These are phyloP conservation scores for Rhinoderma darwinii DNA, from an alignment of 2,113 vertebrate genomes.

Conservation along the genomic window DNA sequence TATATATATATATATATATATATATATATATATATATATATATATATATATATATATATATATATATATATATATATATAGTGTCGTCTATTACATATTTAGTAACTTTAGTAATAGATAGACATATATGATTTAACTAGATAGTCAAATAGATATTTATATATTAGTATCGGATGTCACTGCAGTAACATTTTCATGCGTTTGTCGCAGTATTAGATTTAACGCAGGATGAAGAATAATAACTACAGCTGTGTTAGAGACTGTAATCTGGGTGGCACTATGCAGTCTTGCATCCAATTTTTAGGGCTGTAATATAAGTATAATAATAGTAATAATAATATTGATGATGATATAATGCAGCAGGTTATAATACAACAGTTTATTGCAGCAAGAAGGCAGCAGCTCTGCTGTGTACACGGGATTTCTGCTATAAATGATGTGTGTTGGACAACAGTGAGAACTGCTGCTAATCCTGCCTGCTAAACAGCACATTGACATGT, in stretches of 20 bases:
- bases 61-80: too few species aligned
- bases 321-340: too few species aligned
- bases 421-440: conserved; percentile 39
- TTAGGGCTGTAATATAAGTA: background rate
- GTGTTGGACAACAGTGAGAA: conserved; percentile 48
- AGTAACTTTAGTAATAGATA: too few species aligned
- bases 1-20: too few species aligned
- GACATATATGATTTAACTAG: too few species aligned
- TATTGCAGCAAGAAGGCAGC: background rate
- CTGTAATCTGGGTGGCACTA: background rate
- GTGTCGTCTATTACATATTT: too few species aligned
- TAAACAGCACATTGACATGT: conserved; percentile 49
- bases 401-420: background rate
- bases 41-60: too few species aligned
- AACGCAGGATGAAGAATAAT: background rate
- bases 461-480: conserved; percentile 44
- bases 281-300: background rate
- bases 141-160: too few species aligned
- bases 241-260: background rate
- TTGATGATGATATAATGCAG: background rate
- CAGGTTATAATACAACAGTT: background rate
- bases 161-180: background rate
- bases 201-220: too few species aligned
- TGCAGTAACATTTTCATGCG: background rate
- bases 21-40: too few species aligned